These are phyloP conservation scores for Heteropelma amictum DNA, from an alignment of 2,888 invertebrate genomes.

Conservation along the genomic window DNA sequence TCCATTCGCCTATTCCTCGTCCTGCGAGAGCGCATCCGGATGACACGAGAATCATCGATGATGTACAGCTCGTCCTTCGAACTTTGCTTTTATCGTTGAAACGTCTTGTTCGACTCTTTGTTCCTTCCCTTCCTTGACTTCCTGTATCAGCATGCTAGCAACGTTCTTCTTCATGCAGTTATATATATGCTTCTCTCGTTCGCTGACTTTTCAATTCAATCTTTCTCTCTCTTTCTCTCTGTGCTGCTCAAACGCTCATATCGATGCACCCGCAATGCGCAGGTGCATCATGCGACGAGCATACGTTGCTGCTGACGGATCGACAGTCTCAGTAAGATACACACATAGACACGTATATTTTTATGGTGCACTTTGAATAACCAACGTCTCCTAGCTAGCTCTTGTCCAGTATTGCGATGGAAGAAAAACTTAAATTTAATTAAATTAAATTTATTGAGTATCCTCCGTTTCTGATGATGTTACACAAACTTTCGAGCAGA, in stretches of 20 bases:
- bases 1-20: background rate
- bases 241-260: slow-evolving; percentile 4
- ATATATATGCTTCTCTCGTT: slow-evolving; percentile 43
- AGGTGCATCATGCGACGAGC: slow-evolving; percentile 41
- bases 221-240: slow-evolving; percentile 6
- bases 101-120: slow-evolving; percentile 47
- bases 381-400: background rate
- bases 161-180: slow-evolving; percentile 35
- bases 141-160: slow-evolving; percentile 46
- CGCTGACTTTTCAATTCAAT: slow-evolving; percentile 18
- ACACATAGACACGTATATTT: background rate
- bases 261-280: slow-evolving; percentile 20
- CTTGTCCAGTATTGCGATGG: no score
- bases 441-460: no score
- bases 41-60: slow-evolving; percentile 23
- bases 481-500: no score
- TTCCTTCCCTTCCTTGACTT: slow-evolving; percentile 19
- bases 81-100: slow-evolving; percentile 38
- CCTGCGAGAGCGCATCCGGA: slow-evolving; percentile 21
- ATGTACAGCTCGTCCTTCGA: background rate
- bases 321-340: slow-evolving; percentile 13
- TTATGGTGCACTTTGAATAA: background rate
- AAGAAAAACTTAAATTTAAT: no score
- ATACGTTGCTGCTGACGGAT: slow-evolving; percentile 25
- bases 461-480: no score